These are phyloP conservation scores for Neelides folsomi DNA, from an alignment of 2,888 invertebrate genomes.

Conservation along the genomic window DNA sequence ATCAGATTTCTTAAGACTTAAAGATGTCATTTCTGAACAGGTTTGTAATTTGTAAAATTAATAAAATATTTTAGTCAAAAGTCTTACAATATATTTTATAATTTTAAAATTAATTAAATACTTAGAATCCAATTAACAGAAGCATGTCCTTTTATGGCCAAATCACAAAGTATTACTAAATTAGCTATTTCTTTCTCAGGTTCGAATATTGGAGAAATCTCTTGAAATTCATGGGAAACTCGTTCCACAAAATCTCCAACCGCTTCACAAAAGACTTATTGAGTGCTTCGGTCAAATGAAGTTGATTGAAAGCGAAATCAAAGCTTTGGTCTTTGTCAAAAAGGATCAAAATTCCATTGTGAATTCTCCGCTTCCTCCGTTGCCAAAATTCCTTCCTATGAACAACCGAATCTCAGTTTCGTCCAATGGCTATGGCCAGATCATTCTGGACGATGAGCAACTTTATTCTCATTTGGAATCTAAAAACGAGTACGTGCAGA, in stretches of 20 bases:
- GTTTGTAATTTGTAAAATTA: conserved; percentile 5
- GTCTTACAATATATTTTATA: too few relatives aligned
- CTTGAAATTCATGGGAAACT: conserved; percentile 59
- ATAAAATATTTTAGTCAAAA: too few relatives aligned
- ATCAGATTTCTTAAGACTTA: conserved; percentile 7
- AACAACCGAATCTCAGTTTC: too few relatives aligned
- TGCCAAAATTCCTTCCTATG: too few relatives aligned
- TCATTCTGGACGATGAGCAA: not conserved
- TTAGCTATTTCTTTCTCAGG: conserved; percentile 3
- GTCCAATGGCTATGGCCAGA: too few relatives aligned
- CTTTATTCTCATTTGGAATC: not conserved
- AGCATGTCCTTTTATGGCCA: too few relatives aligned
- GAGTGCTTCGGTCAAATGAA: conserved; percentile 75
- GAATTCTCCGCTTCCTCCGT: conserved; percentile 1
- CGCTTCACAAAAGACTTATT: conserved; percentile 73
- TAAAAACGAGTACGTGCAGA: not conserved
- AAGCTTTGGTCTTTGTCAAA: conserved; percentile 3
- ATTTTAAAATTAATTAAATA: too few relatives aligned
- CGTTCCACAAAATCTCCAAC: conserved; percentile 77
- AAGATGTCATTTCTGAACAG: conserved; percentile 9
- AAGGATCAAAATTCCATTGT: conserved; percentile 3
- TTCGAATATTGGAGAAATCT: conserved; percentile 9
- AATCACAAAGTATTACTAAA: too few relatives aligned
- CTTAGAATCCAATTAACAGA: too few relatives aligned
- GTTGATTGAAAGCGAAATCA: conserved; percentile 43